Evolutionary conservation across 64 coral and sea anemone species (phyloP).

Genomic region (Actinia tenebrosa): DNA sequence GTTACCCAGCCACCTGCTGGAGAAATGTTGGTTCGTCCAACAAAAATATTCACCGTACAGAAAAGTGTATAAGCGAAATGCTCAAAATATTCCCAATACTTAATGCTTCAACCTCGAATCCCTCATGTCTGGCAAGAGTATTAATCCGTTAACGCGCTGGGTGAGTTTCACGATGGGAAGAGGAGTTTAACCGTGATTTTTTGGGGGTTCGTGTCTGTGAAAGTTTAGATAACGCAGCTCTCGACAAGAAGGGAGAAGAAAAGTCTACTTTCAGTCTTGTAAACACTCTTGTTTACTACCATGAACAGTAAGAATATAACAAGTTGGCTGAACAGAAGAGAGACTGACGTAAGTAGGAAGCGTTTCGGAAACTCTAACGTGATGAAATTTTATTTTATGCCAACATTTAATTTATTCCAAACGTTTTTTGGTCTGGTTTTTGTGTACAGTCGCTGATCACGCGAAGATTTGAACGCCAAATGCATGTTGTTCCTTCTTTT

Average conservation of each 20-base stretch:
- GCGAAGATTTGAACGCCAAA: conserved; percentile 62
- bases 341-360: conserved; percentile 23
- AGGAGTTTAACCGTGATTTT: background rate
- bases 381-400: background rate
- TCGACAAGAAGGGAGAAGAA: background rate
- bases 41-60: background rate
- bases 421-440: background rate
- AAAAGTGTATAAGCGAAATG: no score
- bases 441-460: conserved; percentile 75
- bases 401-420: background rate
- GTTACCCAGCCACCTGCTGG: background rate
- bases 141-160: background rate
- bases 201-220: background rate
- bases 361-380: background rate
- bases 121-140: background rate
- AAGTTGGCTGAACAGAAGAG: conserved; percentile 26
- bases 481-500: conserved; percentile 71
- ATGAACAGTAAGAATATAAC: conserved; percentile 30
- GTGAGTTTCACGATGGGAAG: background rate
- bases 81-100: background rate
- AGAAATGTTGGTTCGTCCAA: background rate
- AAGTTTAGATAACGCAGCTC: background rate
- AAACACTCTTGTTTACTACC: background rate
- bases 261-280: background rate
- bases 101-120: background rate